Evolutionary conservation across 2,113 vertebrate genomes (phyloP).

Genomic region (Ochotona curzoniae): DNA sequence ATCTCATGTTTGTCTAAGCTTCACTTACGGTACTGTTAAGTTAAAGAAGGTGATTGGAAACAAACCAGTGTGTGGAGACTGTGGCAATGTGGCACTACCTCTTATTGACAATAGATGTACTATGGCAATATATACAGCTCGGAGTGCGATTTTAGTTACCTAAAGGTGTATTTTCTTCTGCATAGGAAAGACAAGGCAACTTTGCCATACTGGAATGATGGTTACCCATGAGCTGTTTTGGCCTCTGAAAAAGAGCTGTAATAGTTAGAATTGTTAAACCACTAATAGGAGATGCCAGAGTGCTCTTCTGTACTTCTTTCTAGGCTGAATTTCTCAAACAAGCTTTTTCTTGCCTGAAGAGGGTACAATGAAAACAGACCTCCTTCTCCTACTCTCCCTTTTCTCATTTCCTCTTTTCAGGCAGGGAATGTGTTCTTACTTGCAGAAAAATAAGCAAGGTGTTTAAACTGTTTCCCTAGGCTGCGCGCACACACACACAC

Average conservation of each 20-base stretch:
- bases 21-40: not conserved
- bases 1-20: not conserved
- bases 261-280: not conserved
- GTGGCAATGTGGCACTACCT: not conserved
- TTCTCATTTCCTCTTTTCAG: constrained; percentile 43
- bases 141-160: not conserved
- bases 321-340: not conserved
- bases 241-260: not conserved
- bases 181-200: not conserved
- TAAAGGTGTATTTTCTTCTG: not conserved
- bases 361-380: constrained; percentile 1
- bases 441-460: constrained; percentile 30
- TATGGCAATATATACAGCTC: not conserved
- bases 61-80: not conserved
- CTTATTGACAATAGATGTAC: not conserved
- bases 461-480: constrained; percentile 44
- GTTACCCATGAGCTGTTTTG: not conserved
- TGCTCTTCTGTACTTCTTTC: not conserved
- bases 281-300: not conserved
- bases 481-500: not conserved
- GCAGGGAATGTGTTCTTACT: constrained; percentile 52
- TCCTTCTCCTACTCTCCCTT: constrained; percentile 9
- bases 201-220: not conserved
- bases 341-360: not conserved
- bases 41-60: not conserved